These are phyloP conservation scores for Chymomyza fuscimana DNA, from an alignment of 2,888 invertebrate species.

Conservation along the genomic window DNA sequence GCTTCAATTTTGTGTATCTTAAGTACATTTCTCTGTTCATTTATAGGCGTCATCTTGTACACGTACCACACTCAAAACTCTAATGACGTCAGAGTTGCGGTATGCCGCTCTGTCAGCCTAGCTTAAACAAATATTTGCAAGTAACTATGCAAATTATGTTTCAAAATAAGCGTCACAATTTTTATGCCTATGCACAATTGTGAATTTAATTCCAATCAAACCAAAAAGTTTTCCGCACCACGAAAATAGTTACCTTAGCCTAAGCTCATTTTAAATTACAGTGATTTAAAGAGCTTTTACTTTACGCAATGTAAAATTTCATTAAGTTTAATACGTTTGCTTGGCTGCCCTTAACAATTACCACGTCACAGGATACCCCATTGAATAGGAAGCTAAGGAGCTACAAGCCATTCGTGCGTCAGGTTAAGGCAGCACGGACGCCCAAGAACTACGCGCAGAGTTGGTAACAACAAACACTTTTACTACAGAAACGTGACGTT, in stretches of 20 bases:
- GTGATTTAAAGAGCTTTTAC: neutral
- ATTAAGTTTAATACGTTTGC: constrained; percentile 59
- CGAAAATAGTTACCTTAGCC: neutral
- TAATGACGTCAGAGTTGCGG: no score
- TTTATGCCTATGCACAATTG: neutral
- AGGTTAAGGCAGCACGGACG: neutral
- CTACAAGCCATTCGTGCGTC: neutral
- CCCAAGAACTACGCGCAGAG: neutral
- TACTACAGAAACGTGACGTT: constrained; percentile 64
- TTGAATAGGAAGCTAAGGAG: neutral
- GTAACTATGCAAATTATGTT: no score
- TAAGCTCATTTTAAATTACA: neutral
- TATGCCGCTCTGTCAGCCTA: no score
- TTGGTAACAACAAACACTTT: constrained; percentile 27
- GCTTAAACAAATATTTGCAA: no score
- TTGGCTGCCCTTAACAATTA: constrained; percentile 46
- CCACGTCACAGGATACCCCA: constrained; percentile 37
- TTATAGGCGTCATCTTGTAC: no score
- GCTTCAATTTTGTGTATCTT: no score
- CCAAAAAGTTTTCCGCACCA: neutral
- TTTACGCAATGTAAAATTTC: constrained; percentile 44
- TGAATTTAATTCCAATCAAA: neutral
- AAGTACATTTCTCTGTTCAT: no score
- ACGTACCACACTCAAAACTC: no score
- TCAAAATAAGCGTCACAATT: no score